Conservation (phyloP, 2,113 vertebrate species). For the Ia io region DNA sequence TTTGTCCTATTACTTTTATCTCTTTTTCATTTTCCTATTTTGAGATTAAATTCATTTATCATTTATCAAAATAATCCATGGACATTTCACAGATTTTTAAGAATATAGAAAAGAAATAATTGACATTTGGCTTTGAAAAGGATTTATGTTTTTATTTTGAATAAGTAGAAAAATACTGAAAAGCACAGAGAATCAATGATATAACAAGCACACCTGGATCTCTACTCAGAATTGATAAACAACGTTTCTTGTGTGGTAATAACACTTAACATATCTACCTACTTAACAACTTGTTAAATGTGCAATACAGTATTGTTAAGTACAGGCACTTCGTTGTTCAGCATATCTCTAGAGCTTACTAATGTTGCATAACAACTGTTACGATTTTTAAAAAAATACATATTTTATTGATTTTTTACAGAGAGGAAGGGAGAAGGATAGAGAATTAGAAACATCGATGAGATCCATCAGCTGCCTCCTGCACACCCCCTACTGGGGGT, state of each 20-base stretch:
- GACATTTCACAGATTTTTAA: slow-evolving; percentile 42
- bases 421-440: too few relatives aligned
- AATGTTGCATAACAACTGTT: not conserved
- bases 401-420: too few relatives aligned
- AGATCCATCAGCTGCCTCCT: too few relatives aligned
- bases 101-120: slow-evolving; percentile 31
- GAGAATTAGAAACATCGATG: too few relatives aligned
- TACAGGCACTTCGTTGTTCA: not conserved
- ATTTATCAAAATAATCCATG: slow-evolving; percentile 27
- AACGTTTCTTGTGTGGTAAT: not conserved
- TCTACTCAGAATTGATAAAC: slow-evolving; percentile 17
- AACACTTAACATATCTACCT: not conserved
- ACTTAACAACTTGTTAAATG: slow-evolving; percentile 2
- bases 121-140: slow-evolving; percentile 36
- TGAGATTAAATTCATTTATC: slow-evolving; percentile 45
- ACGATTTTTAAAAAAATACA: not conserved
- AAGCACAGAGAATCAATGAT: not conserved
- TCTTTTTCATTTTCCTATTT: not conserved
- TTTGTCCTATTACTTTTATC: slow-evolving; percentile 28
- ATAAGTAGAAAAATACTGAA: slow-evolving; percentile 22
- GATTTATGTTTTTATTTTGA: slow-evolving; percentile 25
- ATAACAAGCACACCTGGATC: slow-evolving; percentile 16
- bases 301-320: slow-evolving; percentile 11
- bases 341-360: not conserved
- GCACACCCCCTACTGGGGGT: too few relatives aligned